Evolutionary conservation across 2,113 vertebrate genomes (phyloP).

Genomic region (Platysternon megacephalum): DNA sequence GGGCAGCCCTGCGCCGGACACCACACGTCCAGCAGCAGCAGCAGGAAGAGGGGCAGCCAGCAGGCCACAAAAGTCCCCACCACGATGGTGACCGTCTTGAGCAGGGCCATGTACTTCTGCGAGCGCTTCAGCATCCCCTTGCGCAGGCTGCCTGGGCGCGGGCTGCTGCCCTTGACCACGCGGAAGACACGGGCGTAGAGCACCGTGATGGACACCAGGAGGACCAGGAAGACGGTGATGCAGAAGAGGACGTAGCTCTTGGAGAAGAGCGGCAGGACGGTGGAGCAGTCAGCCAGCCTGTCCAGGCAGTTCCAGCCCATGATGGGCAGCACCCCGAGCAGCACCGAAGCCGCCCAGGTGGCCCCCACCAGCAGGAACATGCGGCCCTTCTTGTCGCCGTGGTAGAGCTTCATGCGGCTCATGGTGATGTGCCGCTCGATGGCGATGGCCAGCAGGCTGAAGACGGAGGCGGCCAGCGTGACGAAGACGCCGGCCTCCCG

Average conservation of each 20-base stretch:
- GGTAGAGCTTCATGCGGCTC: constrained; percentile 86
- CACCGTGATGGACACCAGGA: constrained; percentile 87
- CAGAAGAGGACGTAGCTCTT: constrained; percentile 91
- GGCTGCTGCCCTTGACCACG: constrained; percentile 87
- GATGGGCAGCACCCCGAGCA: constrained; percentile 86
- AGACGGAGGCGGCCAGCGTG: constrained; percentile 86
- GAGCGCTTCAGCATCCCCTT: constrained; percentile 75
- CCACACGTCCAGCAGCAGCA: constrained; percentile 87
- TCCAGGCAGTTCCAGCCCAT: constrained; percentile 93
- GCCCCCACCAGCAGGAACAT: constrained; percentile 84
- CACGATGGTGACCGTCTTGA: constrained; percentile 90
- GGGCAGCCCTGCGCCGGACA: constrained; percentile 75
- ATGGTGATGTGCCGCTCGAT: constrained; percentile 91
- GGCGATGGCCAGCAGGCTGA: constrained; percentile 92
- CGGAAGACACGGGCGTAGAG: constrained; percentile 89
- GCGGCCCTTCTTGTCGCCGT: constrained; percentile 81
- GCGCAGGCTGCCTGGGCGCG: constrained; percentile 59
- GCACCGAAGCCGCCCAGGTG: constrained; percentile 84
- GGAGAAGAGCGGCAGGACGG: constrained; percentile 89
- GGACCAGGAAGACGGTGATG: constrained; percentile 82
- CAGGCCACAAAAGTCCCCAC: constrained; percentile 89
- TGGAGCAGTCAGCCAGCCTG: constrained; percentile 84
- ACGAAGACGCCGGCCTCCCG: constrained; percentile 90
- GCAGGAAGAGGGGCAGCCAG: constrained; percentile 90
- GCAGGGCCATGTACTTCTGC: constrained; percentile 85